Conservation (phyloP, 2,888 invertebrate species). For the Trisateles emortualis region DNA sequence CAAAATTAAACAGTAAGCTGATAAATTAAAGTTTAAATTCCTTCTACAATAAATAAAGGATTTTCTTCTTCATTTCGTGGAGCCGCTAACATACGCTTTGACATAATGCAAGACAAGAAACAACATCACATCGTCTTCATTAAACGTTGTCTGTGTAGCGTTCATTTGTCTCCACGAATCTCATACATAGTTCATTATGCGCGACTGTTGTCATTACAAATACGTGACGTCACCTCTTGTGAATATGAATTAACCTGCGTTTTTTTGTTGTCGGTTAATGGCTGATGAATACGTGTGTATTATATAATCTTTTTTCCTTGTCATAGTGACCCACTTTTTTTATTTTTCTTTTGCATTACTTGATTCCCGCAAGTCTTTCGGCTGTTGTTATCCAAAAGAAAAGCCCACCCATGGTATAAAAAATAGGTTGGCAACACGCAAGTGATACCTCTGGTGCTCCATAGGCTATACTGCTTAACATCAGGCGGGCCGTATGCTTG, state of each 20-base stretch:
- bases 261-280: conserved; percentile 70
- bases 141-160: conserved; percentile 17
- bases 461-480: no score
- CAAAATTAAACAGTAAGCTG: no score
- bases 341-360: no score
- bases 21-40: not conserved
- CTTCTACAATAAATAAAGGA: conserved; percentile 8
- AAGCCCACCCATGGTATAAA: no score
- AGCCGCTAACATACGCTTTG: conserved; percentile 3
- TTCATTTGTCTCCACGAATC: conserved; percentile 32
- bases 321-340: no score
- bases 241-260: conserved; percentile 66
- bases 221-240: conserved; percentile 46
- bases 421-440: no score
- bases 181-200: conserved; percentile 55
- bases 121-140: conserved; percentile 11
- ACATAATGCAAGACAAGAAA: conserved; percentile 16
- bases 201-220: conserved; percentile 41
- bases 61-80: not conserved
- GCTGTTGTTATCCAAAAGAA: no score
- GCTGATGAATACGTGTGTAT: conserved; percentile 70
- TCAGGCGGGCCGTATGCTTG: no score
- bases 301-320: no score
- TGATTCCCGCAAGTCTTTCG: no score
- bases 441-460: no score